Evolutionary conservation across 2,797 vertebrate species (phyloP).

Genomic region (Xenentodon cancila): DNA sequence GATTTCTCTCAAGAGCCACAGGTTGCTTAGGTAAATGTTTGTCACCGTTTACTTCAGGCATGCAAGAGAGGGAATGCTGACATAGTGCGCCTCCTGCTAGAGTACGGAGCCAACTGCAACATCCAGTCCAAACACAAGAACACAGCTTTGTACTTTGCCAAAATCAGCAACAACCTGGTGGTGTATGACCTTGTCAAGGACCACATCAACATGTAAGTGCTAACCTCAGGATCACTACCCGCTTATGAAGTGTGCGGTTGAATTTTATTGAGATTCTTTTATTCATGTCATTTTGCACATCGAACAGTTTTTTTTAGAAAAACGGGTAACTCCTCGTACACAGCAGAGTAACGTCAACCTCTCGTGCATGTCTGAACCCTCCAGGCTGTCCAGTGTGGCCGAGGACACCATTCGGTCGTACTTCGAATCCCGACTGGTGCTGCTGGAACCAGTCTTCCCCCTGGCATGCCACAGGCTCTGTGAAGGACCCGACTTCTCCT

Average conservation of each 20-base stretch:
- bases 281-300: no score
- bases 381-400: slow-evolving; percentile 90
- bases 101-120: slow-evolving; percentile 94
- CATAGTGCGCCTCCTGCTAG: slow-evolving; percentile 94
- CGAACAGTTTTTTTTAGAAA: no score
- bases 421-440: slow-evolving; percentile 90
- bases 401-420: slow-evolving; percentile 92
- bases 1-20: not conserved
- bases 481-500: slow-evolving; percentile 93
- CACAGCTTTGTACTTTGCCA: slow-evolving; percentile 91
- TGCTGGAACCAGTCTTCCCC: slow-evolving; percentile 93
- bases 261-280: no score
- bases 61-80: slow-evolving; percentile 96
- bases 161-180: slow-evolving; percentile 89
- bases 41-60: slow-evolving; percentile 77
- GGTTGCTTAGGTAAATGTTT: not conserved
- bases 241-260: not conserved
- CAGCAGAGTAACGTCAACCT: not conserved
- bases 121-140: slow-evolving; percentile 94
- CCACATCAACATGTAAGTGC: slow-evolving; percentile 90
- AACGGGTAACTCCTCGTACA: not conserved
- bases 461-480: slow-evolving; percentile 94
- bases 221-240: not conserved
- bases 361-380: not conserved
- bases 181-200: slow-evolving; percentile 92